Conservation (phyloP, 2,888 invertebrate species). For the Calameuta filiformis region DNA sequence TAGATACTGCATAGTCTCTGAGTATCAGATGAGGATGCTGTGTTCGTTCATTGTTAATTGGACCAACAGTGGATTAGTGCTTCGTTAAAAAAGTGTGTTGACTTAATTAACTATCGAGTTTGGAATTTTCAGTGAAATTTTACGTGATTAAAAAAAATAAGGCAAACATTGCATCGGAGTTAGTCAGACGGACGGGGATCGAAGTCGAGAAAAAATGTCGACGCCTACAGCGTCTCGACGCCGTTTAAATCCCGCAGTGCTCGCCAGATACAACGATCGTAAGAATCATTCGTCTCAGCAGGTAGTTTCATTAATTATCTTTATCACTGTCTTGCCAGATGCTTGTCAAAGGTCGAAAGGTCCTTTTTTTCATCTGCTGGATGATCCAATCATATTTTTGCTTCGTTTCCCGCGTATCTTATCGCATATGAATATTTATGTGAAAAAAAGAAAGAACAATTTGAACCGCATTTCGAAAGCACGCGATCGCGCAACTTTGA, state of each 20-base stretch:
- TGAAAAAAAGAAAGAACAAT: neutral
- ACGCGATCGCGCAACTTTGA: neutral
- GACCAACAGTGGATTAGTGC: no score
- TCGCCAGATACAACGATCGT: constrained; percentile 46
- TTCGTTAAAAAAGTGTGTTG: no score
- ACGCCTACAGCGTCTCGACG: constrained; percentile 44
- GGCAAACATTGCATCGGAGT: no score
- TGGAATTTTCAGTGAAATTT: neutral
- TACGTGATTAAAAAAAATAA: no score
- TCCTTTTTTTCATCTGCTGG: neutral
- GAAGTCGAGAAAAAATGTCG: constrained; percentile 36
- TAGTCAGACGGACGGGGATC: no score
- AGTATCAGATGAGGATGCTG: no score
- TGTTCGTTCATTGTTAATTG: no score
- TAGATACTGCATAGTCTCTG: no score
- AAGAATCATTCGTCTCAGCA: constrained; percentile 39
- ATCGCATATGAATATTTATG: neutral
- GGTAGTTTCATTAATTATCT: constrained; percentile 33
- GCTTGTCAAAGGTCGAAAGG: neutral
- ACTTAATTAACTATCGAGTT: neutral
- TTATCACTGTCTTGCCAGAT: no score
- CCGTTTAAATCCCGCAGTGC: constrained; percentile 49
- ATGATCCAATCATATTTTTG: neutral
- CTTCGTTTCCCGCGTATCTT: neutral
- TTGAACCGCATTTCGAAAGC: neutral